phyloP scores from a whole-genome alignment of 2,797 vertebrate species.

The Eleutherodactylus coqui region DNA sequence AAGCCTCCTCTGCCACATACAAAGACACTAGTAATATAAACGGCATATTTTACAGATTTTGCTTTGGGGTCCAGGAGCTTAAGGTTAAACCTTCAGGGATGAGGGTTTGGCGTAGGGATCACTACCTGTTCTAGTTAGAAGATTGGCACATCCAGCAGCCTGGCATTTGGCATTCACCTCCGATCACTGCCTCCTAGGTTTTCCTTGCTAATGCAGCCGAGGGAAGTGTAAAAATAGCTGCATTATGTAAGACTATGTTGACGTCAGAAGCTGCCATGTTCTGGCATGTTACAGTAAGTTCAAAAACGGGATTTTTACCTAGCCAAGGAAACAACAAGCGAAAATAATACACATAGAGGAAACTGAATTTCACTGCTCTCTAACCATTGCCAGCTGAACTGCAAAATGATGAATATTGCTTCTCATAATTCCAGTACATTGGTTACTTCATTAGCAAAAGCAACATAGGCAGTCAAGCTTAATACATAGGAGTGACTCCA shows the following conservation, averaged over 20 bases:
- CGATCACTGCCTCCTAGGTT: background rate
- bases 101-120: background rate
- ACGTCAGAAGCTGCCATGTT: conserved; percentile 52
- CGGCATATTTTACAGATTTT: background rate
- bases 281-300: conserved; percentile 36
- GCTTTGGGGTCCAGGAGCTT: background rate
- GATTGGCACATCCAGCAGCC: background rate
- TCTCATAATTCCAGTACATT: background rate
- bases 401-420: background rate
- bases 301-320: conserved; percentile 21
- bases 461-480: background rate
- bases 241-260: conserved; percentile 41
- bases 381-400: background rate
- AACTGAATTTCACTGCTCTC: background rate
- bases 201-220: background rate
- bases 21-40: too few relatives aligned
- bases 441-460: background rate
- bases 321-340: background rate
- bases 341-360: background rate
- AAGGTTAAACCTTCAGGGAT: background rate
- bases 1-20: too few relatives aligned
- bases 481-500: conserved; percentile 4
- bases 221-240: conserved; percentile 48
- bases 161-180: conserved; percentile 3
- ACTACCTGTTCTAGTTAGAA: background rate